phyloP scores from a whole-genome alignment of 2,113 vertebrate genomes.

The Leuciscus idus region DNA sequence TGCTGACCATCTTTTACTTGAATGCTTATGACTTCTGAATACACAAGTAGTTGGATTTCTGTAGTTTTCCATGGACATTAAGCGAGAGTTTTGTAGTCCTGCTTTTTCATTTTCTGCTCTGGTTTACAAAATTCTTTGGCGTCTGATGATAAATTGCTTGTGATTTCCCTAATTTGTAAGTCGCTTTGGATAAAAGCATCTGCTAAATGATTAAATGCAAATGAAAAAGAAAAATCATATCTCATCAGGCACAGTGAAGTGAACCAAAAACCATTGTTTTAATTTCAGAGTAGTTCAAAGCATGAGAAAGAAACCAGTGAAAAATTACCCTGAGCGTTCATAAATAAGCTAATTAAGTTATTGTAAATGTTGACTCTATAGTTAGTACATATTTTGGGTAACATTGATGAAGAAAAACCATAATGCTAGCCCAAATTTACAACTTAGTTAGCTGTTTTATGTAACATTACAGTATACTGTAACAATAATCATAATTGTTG shows the following conservation, averaged over 20 bases:
- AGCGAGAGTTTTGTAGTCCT: background rate
- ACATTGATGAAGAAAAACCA: background rate
- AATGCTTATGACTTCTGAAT: background rate
- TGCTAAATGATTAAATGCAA: conserved; percentile 13
- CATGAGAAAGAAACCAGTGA: conserved; percentile 47
- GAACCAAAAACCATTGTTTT: conserved; percentile 52
- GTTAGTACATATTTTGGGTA: no score
- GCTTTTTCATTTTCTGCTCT: background rate
- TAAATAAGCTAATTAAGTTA: conserved; percentile 1
- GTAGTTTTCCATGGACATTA: background rate
- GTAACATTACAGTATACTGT: background rate
- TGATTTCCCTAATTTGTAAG: conserved; percentile 1
- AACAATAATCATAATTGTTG: background rate
- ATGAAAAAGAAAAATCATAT: conserved; percentile 17
- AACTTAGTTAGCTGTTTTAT: no score
- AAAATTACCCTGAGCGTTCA: background rate
- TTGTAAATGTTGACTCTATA: background rate
- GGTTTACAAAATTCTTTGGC: background rate
- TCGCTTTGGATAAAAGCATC: background rate
- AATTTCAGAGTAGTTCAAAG: conserved; percentile 50
- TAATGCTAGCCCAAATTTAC: background rate
- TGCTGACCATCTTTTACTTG: background rate
- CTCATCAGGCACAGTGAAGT: conserved; percentile 39
- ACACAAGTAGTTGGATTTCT: background rate
- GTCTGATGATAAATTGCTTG: background rate